A percentile compares a stretch with the other conserved stretches of the same genome.
These are phyloP conservation scores for Disparrhopalites patrizii DNA, from an alignment of 2,888 invertebrate species.

Conservation along the genomic window DNA sequence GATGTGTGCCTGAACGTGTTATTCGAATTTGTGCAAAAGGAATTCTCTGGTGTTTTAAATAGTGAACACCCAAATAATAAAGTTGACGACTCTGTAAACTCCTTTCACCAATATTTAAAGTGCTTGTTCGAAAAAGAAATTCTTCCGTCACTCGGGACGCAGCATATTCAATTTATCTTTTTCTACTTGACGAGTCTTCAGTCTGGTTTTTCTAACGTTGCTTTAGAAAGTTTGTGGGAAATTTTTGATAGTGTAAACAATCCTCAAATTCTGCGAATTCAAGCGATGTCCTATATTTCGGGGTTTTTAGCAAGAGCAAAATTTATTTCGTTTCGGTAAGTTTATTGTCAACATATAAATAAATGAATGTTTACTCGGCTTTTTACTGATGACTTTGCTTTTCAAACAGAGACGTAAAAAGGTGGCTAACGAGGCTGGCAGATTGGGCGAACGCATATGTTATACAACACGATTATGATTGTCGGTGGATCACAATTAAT, in stretches of 20 bases:
- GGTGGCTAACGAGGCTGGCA: constrained; percentile 65
- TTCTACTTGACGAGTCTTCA: constrained; percentile 70
- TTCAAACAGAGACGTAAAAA: constrained; percentile 61
- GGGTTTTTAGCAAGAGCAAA: constrained; percentile 68
- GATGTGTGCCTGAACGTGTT: constrained; percentile 74
- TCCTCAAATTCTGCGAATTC: constrained; percentile 63
- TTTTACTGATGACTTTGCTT: constrained; percentile 30
- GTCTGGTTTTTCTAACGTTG: constrained; percentile 59
- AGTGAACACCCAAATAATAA: not conserved
- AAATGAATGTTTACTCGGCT: constrained; percentile 18
- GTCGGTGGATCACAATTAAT: constrained; percentile 57
- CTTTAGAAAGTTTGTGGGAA: constrained; percentile 68
- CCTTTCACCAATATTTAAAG: constrained; percentile 61
- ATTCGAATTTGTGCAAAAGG: constrained; percentile 64
- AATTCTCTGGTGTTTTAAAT: constrained; percentile 43
- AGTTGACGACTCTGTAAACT: constrained; percentile 51
- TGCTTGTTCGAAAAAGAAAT: constrained; percentile 74
- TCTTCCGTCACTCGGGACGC: constrained; percentile 75
- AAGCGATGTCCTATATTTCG: constrained; percentile 68
- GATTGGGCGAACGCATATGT: constrained; percentile 84
- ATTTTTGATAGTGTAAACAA: constrained; percentile 66
- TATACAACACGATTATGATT: constrained; percentile 60
- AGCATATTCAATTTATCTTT: constrained; percentile 72
- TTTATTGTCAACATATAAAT: constrained; percentile 29
- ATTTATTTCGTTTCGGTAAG: constrained; percentile 62